Conservation (phyloP, 2,797 vertebrate species). For the Enteromius paludinosus region DNA sequence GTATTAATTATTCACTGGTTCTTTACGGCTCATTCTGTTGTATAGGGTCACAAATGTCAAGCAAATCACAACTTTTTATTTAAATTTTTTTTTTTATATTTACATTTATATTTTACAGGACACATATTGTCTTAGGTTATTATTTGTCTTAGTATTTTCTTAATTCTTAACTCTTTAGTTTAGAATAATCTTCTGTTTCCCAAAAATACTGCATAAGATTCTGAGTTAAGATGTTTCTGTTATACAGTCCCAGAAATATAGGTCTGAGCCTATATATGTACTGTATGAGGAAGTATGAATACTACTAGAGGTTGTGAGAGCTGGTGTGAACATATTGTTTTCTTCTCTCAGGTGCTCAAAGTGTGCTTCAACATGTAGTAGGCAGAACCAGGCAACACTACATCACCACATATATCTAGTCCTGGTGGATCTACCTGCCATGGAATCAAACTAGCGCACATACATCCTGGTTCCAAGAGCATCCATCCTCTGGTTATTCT, state of each 20-base stretch:
- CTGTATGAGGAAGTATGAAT: not conserved
- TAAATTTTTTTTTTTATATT: not conserved
- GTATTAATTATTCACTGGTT: no score
- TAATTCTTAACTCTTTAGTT: not conserved
- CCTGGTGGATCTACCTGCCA: not conserved
- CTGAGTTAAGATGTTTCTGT: not conserved
- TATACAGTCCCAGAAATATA: not conserved
- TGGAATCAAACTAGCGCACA: not conserved
- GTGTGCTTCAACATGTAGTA: not conserved
- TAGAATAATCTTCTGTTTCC: not conserved
- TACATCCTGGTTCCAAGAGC: constrained; percentile 17
- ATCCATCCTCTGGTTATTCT: constrained; percentile 34
- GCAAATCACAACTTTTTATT: not conserved
- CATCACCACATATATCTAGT: not conserved
- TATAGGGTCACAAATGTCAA: not conserved
- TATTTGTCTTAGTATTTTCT: not conserved
- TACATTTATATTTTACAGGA: no score
- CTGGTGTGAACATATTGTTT: not conserved
- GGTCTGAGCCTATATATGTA: not conserved
- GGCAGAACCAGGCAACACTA: constrained; percentile 3
- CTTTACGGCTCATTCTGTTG: no score
- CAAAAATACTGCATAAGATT: not conserved
- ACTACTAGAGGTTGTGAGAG: not conserved
- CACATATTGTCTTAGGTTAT: not conserved
- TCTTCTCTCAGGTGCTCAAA: not conserved